These are phyloP conservation scores for Archocentrus centrarchus DNA, from an alignment of 2,113 vertebrate species.

Conservation along the genomic window DNA sequence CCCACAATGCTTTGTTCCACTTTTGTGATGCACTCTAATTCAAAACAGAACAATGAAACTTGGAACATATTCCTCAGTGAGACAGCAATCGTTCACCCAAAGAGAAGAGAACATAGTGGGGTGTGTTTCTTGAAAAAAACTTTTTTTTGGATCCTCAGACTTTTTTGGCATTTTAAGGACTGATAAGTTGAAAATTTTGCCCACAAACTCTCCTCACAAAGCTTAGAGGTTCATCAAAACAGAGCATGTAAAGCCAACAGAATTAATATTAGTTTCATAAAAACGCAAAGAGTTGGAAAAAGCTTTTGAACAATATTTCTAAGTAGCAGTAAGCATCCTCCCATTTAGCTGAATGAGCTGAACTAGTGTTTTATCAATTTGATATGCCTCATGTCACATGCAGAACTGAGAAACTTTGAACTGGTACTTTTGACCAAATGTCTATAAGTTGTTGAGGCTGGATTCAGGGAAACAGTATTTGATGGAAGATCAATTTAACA, in stretches of 20 bases:
- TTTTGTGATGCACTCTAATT: conserved; percentile 58
- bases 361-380: neutral
- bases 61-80: conserved; percentile 26
- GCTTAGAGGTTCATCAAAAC: conserved; percentile 7
- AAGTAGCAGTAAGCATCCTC: neutral
- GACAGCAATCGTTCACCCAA: conserved; percentile 22
- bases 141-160: neutral
- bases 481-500: neutral
- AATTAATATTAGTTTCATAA: neutral
- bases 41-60: conserved; percentile 72
- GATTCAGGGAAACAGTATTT: neutral
- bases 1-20: conserved; percentile 61
- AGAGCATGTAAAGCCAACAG: neutral
- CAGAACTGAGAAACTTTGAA: neutral
- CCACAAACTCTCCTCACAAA: neutral
- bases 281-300: neutral
- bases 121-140: conserved; percentile 28
- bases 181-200: conserved; percentile 7
- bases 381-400: neutral
- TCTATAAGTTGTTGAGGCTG: fast-evolving
- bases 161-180: conserved; percentile 39
- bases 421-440: neutral
- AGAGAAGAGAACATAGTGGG: neutral
- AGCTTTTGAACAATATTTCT: neutral
- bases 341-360: neutral